phyloP scores from a whole-genome alignment of 1,140 invertebrate species.

The Thaumatotibia leucotreta region DNA sequence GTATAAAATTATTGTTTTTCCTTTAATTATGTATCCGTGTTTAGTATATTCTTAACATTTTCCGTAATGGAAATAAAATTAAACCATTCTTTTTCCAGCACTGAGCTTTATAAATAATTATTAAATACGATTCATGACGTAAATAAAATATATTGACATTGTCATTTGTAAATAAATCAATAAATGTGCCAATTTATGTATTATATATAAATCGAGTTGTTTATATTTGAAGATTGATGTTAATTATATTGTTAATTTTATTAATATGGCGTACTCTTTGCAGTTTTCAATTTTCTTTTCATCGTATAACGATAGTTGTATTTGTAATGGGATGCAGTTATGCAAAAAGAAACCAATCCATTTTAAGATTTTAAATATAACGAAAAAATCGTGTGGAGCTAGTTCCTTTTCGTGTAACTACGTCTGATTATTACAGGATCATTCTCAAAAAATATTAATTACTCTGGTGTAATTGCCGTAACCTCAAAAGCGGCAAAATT shows the following conservation, averaged over 20 bases:
- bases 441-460: too few species aligned
- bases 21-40: too few species aligned
- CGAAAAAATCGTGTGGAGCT: too few species aligned
- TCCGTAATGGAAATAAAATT: not conserved
- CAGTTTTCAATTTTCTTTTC: not conserved
- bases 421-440: too few species aligned
- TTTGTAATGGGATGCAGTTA: too few species aligned
- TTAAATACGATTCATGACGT: not conserved
- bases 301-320: not conserved
- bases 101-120: not conserved
- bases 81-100: not conserved
- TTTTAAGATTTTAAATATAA: too few species aligned
- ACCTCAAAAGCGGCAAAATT: too few species aligned
- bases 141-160: not conserved
- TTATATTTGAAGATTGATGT: conserved; percentile 8
- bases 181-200: conserved; percentile 10
- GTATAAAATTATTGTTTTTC: too few species aligned
- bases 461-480: too few species aligned
- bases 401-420: too few species aligned
- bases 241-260: not conserved
- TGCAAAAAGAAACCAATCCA: too few species aligned
- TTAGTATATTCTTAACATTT: not conserved
- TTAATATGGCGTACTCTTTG: not conserved
- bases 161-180: conserved; percentile 6
- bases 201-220: not conserved